Percentiles rank a stretch among this genome's conserved stretches.
phyloP scores from a whole-genome alignment of 2,888 invertebrate genomes.

The Drosophila paucipuncta region DNA sequence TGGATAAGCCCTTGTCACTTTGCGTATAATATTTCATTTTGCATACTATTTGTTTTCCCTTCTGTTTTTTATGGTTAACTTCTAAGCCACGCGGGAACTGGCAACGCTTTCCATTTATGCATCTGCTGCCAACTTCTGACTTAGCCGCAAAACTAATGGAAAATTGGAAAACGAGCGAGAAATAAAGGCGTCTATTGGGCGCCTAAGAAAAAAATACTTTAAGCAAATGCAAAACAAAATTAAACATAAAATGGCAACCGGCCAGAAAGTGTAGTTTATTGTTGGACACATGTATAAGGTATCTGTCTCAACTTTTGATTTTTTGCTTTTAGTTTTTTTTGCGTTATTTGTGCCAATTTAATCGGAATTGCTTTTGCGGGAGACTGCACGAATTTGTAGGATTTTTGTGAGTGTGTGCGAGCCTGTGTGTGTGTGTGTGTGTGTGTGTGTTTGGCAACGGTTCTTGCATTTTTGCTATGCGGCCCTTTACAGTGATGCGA shows the following conservation, averaged over 20 bases:
- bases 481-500: conserved; percentile 37
- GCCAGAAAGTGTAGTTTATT: conserved; percentile 50
- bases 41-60: background rate
- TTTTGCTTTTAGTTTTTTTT: background rate
- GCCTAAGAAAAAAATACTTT: conserved; percentile 6
- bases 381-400: conserved; percentile 8
- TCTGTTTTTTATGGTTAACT: conserved; percentile 22
- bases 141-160: conserved; percentile 31
- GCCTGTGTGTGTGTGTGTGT: background rate
- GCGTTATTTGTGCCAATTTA: conserved; percentile 15
- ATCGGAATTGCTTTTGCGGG: conserved; percentile 17
- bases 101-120: conserved; percentile 35
- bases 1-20: conserved; percentile 11
- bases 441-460: conserved; percentile 1
- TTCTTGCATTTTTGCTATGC: conserved; percentile 48
- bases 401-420: background rate
- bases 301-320: background rate
- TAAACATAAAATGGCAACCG: conserved; percentile 39
- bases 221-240: conserved; percentile 1
- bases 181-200: conserved; percentile 22
- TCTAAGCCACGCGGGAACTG: conserved; percentile 32
- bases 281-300: conserved; percentile 2
- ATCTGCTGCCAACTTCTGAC: conserved; percentile 7
- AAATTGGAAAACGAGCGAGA: conserved; percentile 14
- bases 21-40: background rate